A percentile compares a stretch with the other conserved stretches of the same genome.
phyloP scores from a whole-genome alignment of 53 echinoderm and acorn worm genomes.

The Mesocentrotus franciscanus region DNA sequence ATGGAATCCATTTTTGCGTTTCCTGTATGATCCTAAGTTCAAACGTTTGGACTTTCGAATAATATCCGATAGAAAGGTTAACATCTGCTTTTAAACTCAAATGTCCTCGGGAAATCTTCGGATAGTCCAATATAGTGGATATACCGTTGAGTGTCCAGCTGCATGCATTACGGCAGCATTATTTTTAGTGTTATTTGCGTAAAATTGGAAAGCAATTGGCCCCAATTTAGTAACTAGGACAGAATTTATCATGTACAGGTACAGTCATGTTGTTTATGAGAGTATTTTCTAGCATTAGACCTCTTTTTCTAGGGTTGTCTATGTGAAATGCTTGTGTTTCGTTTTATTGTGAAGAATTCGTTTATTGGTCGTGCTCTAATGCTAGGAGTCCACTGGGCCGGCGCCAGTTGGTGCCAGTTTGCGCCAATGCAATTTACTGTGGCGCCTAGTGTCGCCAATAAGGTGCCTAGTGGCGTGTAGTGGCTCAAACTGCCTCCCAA shows the following conservation, averaged over 20 bases:
- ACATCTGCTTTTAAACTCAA: neutral
- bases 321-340: neutral
- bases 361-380: neutral
- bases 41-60: neutral
- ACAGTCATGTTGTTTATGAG: neutral
- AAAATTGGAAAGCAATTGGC: neutral
- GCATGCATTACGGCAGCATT: neutral
- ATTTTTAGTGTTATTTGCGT: neutral
- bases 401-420: no score
- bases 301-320: neutral
- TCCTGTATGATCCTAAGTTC: neutral
- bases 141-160: neutral
- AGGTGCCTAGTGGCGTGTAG: no score
- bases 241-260: neutral
- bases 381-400: no score
- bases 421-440: no score
- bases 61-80: neutral
- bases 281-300: neutral
- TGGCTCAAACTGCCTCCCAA: no score
- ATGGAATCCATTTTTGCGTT: neutral
- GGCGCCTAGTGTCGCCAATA: no score
- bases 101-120: neutral
- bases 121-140: neutral
- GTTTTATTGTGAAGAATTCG: neutral
- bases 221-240: conserved; percentile 32